These are phyloP conservation scores for Euproctis similis DNA, from an alignment of 2,888 invertebrate genomes.

Conservation along the genomic window DNA sequence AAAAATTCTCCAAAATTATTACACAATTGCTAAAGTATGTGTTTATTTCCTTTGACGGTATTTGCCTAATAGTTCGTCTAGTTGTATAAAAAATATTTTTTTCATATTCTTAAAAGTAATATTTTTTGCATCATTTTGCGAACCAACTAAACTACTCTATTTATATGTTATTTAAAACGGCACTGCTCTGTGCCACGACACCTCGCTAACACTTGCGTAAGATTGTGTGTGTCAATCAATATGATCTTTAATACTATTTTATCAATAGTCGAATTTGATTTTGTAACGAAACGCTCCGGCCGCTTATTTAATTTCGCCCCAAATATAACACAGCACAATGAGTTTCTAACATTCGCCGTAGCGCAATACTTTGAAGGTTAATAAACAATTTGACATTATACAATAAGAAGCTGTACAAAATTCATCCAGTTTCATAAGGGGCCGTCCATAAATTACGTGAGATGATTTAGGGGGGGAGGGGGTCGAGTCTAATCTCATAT, in stretches of 20 bases:
- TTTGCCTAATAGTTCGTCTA: too few relatives aligned
- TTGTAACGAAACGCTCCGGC: constrained; percentile 6
- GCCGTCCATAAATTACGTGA: too few relatives aligned
- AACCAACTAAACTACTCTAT: too few relatives aligned
- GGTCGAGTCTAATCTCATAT: too few relatives aligned
- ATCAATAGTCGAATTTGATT: constrained; percentile 7
- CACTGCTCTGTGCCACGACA: constrained; percentile 3
- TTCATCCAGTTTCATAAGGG: neutral
- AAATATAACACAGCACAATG: constrained; percentile 10
- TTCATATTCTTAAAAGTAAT: too few relatives aligned
- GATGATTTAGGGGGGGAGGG: too few relatives aligned
- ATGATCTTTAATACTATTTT: constrained; percentile 7
- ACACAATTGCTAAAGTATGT: too few relatives aligned
- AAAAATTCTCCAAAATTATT: too few relatives aligned
- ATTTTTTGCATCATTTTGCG: too few relatives aligned
- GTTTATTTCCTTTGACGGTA: too few relatives aligned
- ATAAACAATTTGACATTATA: constrained; percentile 16
- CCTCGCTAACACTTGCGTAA: constrained; percentile 4
- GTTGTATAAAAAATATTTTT: too few relatives aligned
- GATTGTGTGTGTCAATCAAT: constrained; percentile 6
- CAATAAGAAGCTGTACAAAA: constrained; percentile 26
- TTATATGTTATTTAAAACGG: too few relatives aligned
- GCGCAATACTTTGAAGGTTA: constrained; percentile 17
- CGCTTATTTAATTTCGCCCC: constrained; percentile 11
- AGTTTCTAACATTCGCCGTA: constrained; percentile 16